Conservation (phyloP, 2,113 vertebrate species). For the Cricetomys ansorgei region DNA sequence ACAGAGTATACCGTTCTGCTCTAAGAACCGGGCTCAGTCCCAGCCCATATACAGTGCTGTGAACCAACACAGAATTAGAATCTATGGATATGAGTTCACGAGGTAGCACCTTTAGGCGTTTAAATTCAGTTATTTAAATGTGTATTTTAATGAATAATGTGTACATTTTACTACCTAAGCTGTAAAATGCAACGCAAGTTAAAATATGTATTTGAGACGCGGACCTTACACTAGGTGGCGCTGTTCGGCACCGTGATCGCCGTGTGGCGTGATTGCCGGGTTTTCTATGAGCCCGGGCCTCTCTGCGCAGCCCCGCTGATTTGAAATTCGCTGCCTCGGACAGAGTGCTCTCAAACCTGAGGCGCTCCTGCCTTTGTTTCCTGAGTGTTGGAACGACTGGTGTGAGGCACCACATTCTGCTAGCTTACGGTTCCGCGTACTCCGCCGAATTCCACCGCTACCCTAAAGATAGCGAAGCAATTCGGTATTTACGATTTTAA, state of each 20-base stretch:
- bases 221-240: constrained; percentile 58
- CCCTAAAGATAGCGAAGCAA: background rate
- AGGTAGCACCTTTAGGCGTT: constrained; percentile 58
- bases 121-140: constrained; percentile 67
- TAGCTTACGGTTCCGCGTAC: background rate
- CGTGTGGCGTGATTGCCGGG: background rate
- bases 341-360: background rate
- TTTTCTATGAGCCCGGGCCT: background rate
- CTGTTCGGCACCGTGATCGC: constrained; percentile 16
- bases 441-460: background rate
- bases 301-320: background rate
- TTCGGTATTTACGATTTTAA: background rate
- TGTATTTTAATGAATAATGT: too few relatives aligned
- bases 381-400: background rate
- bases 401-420: background rate
- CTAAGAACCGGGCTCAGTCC: background rate
- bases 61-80: constrained; percentile 18
- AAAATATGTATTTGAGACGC: constrained; percentile 33
- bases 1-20: background rate
- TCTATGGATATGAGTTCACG: constrained; percentile 47
- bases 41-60: background rate
- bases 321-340: background rate
- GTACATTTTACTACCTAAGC: too few relatives aligned
- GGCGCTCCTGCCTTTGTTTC: background rate
- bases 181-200: constrained; percentile 36